Base-by-base conservation (phyloP, 1,140 invertebrate species). In the Papilio polytes region DNA sequence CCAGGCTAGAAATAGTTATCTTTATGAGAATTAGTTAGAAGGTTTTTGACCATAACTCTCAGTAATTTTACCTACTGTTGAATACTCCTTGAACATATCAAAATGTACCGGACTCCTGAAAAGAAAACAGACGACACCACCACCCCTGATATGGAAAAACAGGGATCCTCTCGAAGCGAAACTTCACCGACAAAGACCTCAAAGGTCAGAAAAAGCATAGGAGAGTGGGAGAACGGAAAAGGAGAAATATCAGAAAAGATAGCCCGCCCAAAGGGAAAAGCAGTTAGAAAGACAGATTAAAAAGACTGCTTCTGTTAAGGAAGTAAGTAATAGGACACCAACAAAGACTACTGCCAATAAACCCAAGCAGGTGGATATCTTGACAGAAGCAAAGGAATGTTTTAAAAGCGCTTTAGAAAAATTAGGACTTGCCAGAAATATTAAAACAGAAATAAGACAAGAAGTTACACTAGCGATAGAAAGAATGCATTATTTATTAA, bases 381-480 rank as follows among this genome's bases (percentile, higher is more conserved):
- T n/a, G 13, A n/a, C 31, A 8, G 72, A 74, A 41, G 72, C 31
- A 36, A 74, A 26, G 44, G 72, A 31, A 3, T 74, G 72, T 9
- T 7, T 74, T 12, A 18, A 9, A n/a, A 74, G 41, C 41, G 36
- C 36, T 31, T 44, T 44, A 7, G 6, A 31, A 15, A 15, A 44
- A 6, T 44, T 74, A n/a, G n/a, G 36, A 18, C 8, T 18, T n/a
- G 8, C 36, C 0, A 44, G 72, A 46, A 74, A 74, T 41, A 74
- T 44, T 6, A 74, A 44, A 15, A 36, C 31, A 74, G 31, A 74
- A 74, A 15, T 74, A n/a, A 74, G 41, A 44, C 76, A 78, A 56
- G 51, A 56, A 15, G 15, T 56, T 2, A 6, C 6, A 1, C 6
- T 15, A 8, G 76, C 76, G 4, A 22, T 59, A 15, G 76, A 78